Percentiles rank a stretch among this genome's conserved stretches.
Evolutionary conservation across 2,888 invertebrate species (phyloP).

Genomic region (Nesidiocoris tenuis): DNA sequence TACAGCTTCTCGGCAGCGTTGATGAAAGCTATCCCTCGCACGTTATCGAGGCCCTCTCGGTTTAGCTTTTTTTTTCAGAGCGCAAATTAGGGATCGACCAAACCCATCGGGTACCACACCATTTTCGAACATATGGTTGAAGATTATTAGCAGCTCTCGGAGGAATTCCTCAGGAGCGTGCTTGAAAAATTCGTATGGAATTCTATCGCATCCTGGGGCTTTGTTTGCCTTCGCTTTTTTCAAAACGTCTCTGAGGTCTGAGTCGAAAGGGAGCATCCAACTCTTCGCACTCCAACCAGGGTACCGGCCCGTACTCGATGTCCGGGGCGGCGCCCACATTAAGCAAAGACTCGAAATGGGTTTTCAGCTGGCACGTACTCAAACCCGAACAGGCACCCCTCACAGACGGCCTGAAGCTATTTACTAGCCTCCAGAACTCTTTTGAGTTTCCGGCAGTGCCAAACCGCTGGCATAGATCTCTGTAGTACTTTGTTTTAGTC

Average conservation of each 20-base stretch:
- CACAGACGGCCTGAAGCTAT: not conserved
- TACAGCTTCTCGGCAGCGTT: slow-evolving; percentile 14
- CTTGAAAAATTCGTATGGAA: slow-evolving; percentile 12
- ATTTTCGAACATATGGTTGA: not conserved
- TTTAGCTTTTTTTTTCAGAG: slow-evolving; percentile 17
- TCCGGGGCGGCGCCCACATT: not conserved
- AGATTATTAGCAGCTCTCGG: not conserved
- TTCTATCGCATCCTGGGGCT: not conserved
- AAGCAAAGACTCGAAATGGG: not conserved
- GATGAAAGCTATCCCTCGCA: slow-evolving; percentile 25
- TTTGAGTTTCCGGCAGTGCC: not conserved
- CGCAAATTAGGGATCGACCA: not conserved
- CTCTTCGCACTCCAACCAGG: not conserved
- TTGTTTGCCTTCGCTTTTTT: slow-evolving; percentile 3
- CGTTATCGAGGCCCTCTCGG: not conserved
- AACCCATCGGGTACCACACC: not conserved
- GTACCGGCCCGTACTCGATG: not conserved
- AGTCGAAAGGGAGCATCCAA: not conserved
- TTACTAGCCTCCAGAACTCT: slow-evolving; percentile 8
- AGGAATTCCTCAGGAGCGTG: not conserved
- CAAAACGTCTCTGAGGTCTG: not conserved
- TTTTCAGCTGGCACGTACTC: not conserved
- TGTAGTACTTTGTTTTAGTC: not conserved
- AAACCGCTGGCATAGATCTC: not conserved
- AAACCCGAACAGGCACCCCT: not conserved